phyloP scores from a whole-genome alignment of 2,113 vertebrate genomes.

The Arenaria interpres region DNA sequence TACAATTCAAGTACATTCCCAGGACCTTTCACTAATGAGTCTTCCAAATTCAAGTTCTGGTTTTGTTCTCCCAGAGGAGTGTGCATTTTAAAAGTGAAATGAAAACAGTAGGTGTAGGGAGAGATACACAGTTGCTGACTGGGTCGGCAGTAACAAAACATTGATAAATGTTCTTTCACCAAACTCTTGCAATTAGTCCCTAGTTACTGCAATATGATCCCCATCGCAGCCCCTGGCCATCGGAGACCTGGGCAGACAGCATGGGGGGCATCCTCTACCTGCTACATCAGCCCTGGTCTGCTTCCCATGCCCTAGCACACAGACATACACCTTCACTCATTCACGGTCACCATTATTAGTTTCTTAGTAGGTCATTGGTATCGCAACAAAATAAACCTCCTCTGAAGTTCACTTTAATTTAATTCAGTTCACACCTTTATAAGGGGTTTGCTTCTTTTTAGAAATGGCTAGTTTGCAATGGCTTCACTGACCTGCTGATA shows the following conservation, averaged over 20 bases:
- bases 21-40: neutral
- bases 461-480: neutral
- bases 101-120: neutral
- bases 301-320: neutral
- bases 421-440: neutral
- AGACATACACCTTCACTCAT: rapidly evolving
- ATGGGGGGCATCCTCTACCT: neutral
- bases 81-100: neutral
- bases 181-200: neutral
- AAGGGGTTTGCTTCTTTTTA: neutral
- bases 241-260: neutral
- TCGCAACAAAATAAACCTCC: neutral
- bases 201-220: neutral
- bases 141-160: neutral
- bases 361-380: neutral
- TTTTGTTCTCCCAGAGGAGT: neutral
- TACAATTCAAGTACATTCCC: neutral
- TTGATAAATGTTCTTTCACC: neutral
- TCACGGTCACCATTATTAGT: rapidly evolving
- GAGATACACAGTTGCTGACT: neutral
- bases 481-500: neutral
- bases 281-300: neutral
- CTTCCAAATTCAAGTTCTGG: neutral
- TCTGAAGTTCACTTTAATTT: neutral
- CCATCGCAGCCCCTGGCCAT: rapidly evolving